These are phyloP conservation scores for Cataglyphis rosenhaueri DNA, from an alignment of 2,888 invertebrate species.

Conservation along the genomic window DNA sequence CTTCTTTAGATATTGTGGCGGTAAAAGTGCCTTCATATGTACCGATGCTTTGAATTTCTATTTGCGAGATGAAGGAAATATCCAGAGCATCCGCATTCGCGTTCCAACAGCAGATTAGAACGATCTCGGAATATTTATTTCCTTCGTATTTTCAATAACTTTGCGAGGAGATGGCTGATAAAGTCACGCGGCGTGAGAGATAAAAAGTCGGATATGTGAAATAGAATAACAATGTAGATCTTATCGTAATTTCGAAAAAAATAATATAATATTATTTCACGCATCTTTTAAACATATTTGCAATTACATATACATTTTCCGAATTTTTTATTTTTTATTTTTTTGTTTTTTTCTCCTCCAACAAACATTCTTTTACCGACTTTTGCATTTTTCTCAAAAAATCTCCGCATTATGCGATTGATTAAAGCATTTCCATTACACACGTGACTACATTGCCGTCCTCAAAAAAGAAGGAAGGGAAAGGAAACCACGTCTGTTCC, in stretches of 20 bases:
- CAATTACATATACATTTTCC: not conserved
- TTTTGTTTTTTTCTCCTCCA: not conserved
- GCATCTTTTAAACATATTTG: not conserved
- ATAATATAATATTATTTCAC: not conserved
- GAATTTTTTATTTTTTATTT: not conserved
- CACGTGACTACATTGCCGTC: not conserved
- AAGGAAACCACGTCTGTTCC: not conserved
- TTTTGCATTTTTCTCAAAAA: not conserved
- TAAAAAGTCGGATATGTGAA: not conserved
- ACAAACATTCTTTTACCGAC: not conserved
- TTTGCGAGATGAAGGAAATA: not conserved
- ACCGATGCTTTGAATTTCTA: slow-evolving; percentile 2
- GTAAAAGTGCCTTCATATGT: slow-evolving; percentile 16
- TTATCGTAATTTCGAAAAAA: not conserved
- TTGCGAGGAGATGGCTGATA: not conserved
- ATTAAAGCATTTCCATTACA: not conserved
- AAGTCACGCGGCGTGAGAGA: not conserved
- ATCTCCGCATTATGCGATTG: not conserved
- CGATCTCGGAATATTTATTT: slow-evolving; percentile 7
- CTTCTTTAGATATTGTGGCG: not conserved
- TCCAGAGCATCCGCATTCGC: not conserved
- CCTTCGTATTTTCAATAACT: slow-evolving; percentile 23
- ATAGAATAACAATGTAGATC: not conserved
- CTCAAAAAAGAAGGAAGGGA: not conserved
- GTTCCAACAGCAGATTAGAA: slow-evolving; percentile 9